Percentiles rank a stretch among this genome's conserved stretches.
Evolutionary conservation across 1,140 invertebrate genomes (phyloP).

Genomic region (Drosophila guanche): DNA sequence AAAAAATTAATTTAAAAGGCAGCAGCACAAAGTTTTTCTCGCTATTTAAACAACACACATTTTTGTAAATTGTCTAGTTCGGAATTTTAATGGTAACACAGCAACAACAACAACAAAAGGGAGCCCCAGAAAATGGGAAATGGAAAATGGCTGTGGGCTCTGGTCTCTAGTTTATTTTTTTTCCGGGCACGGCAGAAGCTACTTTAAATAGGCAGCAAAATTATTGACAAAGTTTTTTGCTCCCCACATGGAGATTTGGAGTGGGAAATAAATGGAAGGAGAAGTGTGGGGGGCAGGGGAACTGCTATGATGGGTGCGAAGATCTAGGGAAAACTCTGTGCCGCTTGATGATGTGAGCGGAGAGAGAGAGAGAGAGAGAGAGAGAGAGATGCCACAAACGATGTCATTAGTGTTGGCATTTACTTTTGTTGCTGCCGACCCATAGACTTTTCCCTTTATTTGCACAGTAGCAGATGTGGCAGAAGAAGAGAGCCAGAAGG

Average conservation of each 20-base stretch:
- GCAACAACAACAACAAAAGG: slow-evolving; percentile 33
- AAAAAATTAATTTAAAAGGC: slow-evolving; percentile 78
- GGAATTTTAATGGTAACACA: slow-evolving; percentile 75
- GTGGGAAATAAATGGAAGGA: neutral
- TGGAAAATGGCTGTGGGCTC: slow-evolving; percentile 7
- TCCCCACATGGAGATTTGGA: slow-evolving; percentile 54
- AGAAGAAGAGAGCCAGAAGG: slow-evolving; percentile 1
- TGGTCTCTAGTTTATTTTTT: neutral
- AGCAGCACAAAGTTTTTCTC: slow-evolving; percentile 39
- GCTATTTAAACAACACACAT: slow-evolving; percentile 80
- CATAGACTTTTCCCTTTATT: slow-evolving; percentile 26
- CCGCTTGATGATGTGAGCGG: no score
- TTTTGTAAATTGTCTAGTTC: slow-evolving; percentile 76
- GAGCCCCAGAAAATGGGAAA: slow-evolving; percentile 19
- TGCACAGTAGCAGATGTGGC: slow-evolving; percentile 27
- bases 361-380: neutral
- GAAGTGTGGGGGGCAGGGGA: neutral
- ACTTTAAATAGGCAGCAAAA: slow-evolving; percentile 78
- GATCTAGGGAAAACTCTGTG: no score
- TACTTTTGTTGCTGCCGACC: slow-evolving; percentile 27
- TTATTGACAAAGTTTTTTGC: slow-evolving; percentile 74
- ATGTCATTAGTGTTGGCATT: slow-evolving; percentile 74
- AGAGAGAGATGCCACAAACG: slow-evolving; percentile 62
- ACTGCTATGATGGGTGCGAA: neutral
- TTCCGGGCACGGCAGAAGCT: slow-evolving; percentile 31